phyloP scores from a whole-genome alignment of 2,888 invertebrate species.

The Eumacrocentrus americanus region DNA sequence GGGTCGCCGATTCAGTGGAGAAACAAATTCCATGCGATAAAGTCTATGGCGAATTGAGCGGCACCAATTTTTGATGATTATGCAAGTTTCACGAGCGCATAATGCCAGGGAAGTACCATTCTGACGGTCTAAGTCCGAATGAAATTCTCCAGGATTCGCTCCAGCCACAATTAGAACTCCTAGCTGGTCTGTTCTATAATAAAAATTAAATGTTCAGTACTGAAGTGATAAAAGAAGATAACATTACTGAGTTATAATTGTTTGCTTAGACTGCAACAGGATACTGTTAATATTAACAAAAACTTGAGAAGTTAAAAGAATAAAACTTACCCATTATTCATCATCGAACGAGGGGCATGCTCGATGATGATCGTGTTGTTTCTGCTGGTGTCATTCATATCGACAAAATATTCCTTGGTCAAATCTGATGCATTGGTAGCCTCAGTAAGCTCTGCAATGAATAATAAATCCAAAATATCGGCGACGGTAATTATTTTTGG shows the following conservation, averaged over 20 bases:
- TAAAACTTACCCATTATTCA: too few species aligned
- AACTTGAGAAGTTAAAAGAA: too few species aligned
- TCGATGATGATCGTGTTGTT: background rate
- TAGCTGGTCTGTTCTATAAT: background rate
- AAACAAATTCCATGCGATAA: background rate
- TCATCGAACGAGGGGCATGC: background rate
- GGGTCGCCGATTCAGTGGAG: too few species aligned
- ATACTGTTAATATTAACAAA: background rate
- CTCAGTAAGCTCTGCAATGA: background rate
- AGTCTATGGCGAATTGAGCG: background rate
- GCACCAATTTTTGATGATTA: background rate
- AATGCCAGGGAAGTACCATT: background rate
- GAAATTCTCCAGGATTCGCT: background rate
- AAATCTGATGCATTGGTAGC: background rate
- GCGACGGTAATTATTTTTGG: background rate
- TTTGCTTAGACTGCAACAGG: too few species aligned
- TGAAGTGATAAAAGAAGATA: background rate
- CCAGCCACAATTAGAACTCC: background rate
- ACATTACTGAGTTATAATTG: too few species aligned
- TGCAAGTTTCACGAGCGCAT: background rate
- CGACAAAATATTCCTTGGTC: background rate
- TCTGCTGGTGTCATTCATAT: background rate
- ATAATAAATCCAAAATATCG: background rate
- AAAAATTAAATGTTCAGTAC: background rate
- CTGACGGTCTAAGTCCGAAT: too few species aligned